phyloP scores from a whole-genome alignment of 2,113 vertebrate genomes.

The Phrynosoma blainvillii region DNA sequence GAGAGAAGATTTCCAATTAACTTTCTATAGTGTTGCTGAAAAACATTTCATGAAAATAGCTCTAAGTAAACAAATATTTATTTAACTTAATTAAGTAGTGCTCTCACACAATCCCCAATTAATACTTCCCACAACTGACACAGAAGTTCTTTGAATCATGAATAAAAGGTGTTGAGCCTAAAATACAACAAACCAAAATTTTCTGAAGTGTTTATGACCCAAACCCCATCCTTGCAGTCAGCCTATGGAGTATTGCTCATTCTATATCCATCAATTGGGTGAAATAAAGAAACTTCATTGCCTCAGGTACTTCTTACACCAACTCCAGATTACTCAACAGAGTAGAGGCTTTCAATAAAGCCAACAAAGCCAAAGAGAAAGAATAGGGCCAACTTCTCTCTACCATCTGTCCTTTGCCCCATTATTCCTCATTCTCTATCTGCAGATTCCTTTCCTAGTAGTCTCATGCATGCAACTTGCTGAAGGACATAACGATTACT shows the following conservation, averaged over 20 bases:
- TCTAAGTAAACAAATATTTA: constrained; percentile 23
- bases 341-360: too few relatives aligned
- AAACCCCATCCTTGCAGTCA: neutral
- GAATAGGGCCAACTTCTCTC: neutral
- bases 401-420: neutral
- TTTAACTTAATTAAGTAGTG: constrained; percentile 9
- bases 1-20: constrained; percentile 21
- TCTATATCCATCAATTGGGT: neutral
- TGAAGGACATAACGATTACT: neutral
- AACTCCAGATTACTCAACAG: neutral
- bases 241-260: neutral
- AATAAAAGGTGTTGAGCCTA: neutral
- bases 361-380: neutral
- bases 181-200: neutral
- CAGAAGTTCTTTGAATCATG: neutral
- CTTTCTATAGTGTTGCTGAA: neutral
- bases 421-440: too few relatives aligned
- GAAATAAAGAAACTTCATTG: neutral
- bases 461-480: neutral
- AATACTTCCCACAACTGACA: neutral
- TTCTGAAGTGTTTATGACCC: neutral
- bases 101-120: neutral
- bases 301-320: neutral
- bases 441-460: neutral
- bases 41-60: constrained; percentile 22